Conservation (phyloP, 2,888 invertebrate species). For the Tenthredo amoena region DNA sequence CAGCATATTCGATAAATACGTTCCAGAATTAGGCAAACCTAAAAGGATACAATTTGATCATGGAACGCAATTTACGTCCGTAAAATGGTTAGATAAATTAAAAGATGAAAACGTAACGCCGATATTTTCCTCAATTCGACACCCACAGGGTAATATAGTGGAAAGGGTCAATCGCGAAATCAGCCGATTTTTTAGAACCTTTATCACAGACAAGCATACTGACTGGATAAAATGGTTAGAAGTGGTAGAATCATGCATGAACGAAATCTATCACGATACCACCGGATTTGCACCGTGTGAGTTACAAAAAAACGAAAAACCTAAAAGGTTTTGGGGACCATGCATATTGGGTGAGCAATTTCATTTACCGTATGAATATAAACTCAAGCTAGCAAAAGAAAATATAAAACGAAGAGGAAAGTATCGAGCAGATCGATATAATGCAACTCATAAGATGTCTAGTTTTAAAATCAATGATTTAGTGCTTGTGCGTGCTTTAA, state of each 20-base stretch:
- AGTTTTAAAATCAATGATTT: constrained; percentile 46
- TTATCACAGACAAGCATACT: constrained; percentile 31
- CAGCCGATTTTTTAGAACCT: constrained; percentile 9
- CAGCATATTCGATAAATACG: background rate
- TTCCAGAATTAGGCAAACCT: constrained; percentile 11
- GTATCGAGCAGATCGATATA: background rate
- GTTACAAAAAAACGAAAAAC: constrained; percentile 18
- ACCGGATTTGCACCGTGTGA: constrained; percentile 29
- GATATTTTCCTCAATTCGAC: constrained; percentile 20
- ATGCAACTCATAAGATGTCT: background rate
- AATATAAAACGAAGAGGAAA: background rate
- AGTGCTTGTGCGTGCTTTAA: constrained; percentile 47
- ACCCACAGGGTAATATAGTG: constrained; percentile 16
- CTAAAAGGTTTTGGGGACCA: background rate
- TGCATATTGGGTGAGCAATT: background rate
- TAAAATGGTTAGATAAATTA: constrained; percentile 5
- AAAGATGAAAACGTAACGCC: background rate
- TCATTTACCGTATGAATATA: background rate
- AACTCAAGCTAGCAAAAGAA: background rate
- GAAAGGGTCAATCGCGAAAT: constrained; percentile 33
- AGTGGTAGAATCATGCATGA: constrained; percentile 17
- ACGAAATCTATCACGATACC: constrained; percentile 28
- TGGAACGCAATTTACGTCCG: constrained; percentile 28
- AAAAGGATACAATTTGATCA: background rate
- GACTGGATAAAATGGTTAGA: constrained; percentile 9